Percentiles rank a stretch among this genome's conserved stretches.
Evolutionary conservation across 2,888 invertebrate genomes (phyloP).

Genomic region (Blera fallax): DNA sequence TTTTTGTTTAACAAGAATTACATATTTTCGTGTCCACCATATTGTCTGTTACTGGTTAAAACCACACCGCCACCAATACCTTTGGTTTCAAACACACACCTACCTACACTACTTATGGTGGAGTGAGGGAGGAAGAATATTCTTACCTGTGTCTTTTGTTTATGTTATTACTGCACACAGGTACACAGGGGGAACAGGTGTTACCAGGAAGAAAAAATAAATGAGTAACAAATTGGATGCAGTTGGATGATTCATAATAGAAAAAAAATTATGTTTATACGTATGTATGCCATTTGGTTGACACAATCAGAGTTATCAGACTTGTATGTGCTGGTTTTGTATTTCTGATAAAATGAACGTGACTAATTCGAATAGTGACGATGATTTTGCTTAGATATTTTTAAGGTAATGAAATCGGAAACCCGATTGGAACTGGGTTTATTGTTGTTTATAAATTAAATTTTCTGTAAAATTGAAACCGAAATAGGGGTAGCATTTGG

Average conservation of each 20-base stretch:
- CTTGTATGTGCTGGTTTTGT: background rate
- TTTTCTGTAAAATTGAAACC: background rate
- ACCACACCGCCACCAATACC: conserved; percentile 25
- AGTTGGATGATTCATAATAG: conserved; percentile 41
- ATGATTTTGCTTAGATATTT: conserved; percentile 11
- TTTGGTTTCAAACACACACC: background rate
- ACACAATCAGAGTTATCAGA: background rate
- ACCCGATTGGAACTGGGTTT: background rate
- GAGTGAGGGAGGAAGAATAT: conserved; percentile 31
- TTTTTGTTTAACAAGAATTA: conserved; percentile 1
- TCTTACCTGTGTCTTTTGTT: conserved; percentile 60
- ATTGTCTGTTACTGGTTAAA: conserved; percentile 40
- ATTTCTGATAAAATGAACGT: conserved; percentile 37
- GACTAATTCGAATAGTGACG: conserved; percentile 46
- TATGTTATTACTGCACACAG: conserved; percentile 64
- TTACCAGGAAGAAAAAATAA: conserved; percentile 46
- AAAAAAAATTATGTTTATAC: background rate
- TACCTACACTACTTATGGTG: background rate
- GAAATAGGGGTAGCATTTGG: too few relatives aligned
- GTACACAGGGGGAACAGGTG: conserved; percentile 36
- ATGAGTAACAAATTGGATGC: background rate
- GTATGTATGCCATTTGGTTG: background rate
- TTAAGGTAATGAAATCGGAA: background rate
- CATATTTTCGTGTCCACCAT: conserved; percentile 47
- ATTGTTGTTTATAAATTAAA: background rate